Evolutionary conservation across 2,888 invertebrate genomes (phyloP), one percentile per base, ranked within the genome.

Genomic region (Crossocerus cetratus): DNA sequence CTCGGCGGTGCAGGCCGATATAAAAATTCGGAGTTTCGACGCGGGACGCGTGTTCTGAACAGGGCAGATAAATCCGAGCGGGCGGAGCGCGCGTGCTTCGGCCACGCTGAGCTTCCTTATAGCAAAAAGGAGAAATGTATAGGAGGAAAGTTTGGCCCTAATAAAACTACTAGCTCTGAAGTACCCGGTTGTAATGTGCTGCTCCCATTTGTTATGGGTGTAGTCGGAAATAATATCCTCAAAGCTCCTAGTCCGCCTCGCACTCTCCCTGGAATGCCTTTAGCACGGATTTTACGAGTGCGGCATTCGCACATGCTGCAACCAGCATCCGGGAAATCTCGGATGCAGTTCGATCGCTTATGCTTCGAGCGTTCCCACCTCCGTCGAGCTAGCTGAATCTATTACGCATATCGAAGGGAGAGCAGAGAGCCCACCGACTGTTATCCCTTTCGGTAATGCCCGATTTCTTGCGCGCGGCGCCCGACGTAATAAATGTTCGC

Each of bases 151-250:
- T 60, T 60, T 56, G 18, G n/a, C 16, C 58, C 63, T 56, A 69
- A 69, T 65, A 69, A 69, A 69, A 65, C 69, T 55, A 49, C n/a
- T 59, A n/a, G 60, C 59, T 60, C 23, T 62, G 65, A 67, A 63
- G 57, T 59, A 14, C 43, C 59, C 54, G 54, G 32, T 32, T 23
- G 44, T 44, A 49, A 57, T 14, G 21, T 23, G 59, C 45, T n/a
- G 21, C n/a, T 60, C 63, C 65, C 60, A 44, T 64, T 60, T 44
- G 57, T 71, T 63, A 69, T 55, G 59, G 32, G 32, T 22, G 62
- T 56, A 62, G 11, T 58, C 67, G 63, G 65, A 70, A 72, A 72
- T 68, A 69, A 79, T 80, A 76, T 76, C 69, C 63, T 68, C 32
- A 32, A 32, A 64, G 61, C 69, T 32, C 70, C 69, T 77, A 78